Evolutionary conservation across 2,888 invertebrate species (phyloP).

Genomic region (Hecatera dysodea): DNA sequence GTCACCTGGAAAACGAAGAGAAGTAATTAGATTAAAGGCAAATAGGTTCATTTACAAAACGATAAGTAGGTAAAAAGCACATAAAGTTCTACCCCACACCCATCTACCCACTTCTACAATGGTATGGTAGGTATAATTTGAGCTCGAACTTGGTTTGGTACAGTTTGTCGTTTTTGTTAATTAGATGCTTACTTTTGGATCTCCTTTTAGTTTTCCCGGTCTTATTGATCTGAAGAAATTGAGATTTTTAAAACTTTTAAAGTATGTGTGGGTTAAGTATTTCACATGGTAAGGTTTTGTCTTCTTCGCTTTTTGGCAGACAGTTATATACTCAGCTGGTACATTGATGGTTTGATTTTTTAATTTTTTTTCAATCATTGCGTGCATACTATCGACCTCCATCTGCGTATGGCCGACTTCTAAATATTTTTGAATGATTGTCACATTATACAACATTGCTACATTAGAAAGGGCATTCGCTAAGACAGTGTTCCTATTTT

Average conservation of each 20-base stretch:
- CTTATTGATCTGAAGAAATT: constrained; percentile 16
- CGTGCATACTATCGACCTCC: no score
- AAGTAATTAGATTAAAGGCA: constrained; percentile 17
- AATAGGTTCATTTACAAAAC: constrained; percentile 25
- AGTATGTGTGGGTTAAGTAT: constrained; percentile 23
- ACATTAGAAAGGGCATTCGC: constrained; percentile 5
- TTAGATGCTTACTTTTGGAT: constrained; percentile 15
- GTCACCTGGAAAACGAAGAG: constrained; percentile 36
- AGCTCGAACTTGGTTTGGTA: constrained; percentile 21
- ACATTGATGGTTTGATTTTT: constrained; percentile 2
- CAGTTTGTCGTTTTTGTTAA: constrained; percentile 16
- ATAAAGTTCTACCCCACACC: constrained; percentile 31
- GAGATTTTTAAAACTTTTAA: constrained; percentile 17
- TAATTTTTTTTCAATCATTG: neutral
- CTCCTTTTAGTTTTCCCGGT: constrained; percentile 21
- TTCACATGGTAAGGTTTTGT: constrained; percentile 18
- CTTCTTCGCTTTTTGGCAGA: constrained; percentile 24
- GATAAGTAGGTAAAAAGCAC: constrained; percentile 32
- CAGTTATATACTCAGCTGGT: constrained; percentile 14
- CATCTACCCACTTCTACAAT: constrained; percentile 23
- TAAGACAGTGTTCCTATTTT: constrained; percentile 7
- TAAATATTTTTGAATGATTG: constrained; percentile 4
- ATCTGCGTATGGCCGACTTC: no score
- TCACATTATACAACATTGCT: no score
- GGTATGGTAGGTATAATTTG: constrained; percentile 18